phyloP scores from a whole-genome alignment of 1,140 invertebrate species.

The Camponotus vicinus region DNA sequence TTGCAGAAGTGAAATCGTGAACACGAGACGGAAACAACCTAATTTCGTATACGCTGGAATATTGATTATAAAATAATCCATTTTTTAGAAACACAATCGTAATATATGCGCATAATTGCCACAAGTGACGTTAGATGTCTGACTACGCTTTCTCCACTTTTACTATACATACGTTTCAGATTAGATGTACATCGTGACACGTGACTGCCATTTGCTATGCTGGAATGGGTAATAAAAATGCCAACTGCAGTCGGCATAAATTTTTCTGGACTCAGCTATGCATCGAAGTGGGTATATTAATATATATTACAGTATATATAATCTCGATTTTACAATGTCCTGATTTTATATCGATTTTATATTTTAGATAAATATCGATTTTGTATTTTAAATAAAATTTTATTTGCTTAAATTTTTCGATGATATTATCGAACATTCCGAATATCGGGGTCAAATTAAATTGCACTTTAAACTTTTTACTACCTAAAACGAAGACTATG shows the following conservation, averaged over 20 bases:
- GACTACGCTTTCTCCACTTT: constrained; percentile 5
- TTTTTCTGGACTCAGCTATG: constrained; percentile 32
- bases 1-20: constrained; percentile 7
- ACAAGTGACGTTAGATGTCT: neutral
- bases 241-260: constrained; percentile 61
- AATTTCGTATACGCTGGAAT: neutral
- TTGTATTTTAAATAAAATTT: neutral
- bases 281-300: constrained; percentile 11
- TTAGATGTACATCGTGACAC: constrained; percentile 59
- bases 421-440: neutral
- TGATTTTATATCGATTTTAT: constrained; percentile 32
- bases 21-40: neutral
- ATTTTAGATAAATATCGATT: neutral
- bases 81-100: neutral
- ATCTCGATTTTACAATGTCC: constrained; percentile 32
- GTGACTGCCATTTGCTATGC: constrained; percentile 54
- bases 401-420: neutral
- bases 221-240: constrained; percentile 64
- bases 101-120: neutral
- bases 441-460: neutral
- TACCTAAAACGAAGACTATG: neutral
- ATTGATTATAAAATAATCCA: neutral
- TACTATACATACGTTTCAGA: constrained; percentile 32
- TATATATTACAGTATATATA: constrained; percentile 50
- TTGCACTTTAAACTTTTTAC: neutral